Base-by-base conservation (phyloP, 2,113 vertebrate genomes). In the Osmerus mordax region DNA sequence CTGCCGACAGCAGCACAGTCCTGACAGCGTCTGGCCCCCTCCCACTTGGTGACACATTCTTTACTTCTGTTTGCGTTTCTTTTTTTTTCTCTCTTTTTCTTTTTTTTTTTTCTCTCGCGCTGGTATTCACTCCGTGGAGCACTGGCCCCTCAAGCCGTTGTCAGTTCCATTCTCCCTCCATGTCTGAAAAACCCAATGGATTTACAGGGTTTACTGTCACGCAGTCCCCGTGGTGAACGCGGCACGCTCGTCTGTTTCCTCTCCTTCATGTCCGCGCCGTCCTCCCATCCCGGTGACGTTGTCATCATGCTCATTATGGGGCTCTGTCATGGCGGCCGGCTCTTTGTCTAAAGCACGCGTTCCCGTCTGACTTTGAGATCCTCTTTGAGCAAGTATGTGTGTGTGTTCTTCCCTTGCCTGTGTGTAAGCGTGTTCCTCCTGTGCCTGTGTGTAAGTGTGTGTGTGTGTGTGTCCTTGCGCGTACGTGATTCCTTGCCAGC, bases 1-100 rank as follows among this genome's bases (percentile, higher is more conserved):
- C 88, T 91, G 86, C 88, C 89, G 90, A 90, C 89, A 92, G 85
- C 89, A 91, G 86, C 77, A 87, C 77, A 90, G 85, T 90, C 89
- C 88, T 91, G 90, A 91, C 90, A 91, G 89, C 88, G 89, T 76
- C 79, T 84, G 85, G 74, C 77, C 86, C 90, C 86, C 89, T 89
- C 87, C 86, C 84, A 87, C 85, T 87, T 87, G 86, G 85, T 91
- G 89, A 88, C 88, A 90, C 84, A 85, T 89, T 91, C 79, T 91
- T 74, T 80, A 70, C 78, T 80, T 80, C 55, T 51, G 78, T 73
- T 65, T 53, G 21, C 51, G 36, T 60, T 47, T 16, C 78, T 80
- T 80, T 55, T 51, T 51, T 79, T 73, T 65, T 53, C 51, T 52
- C 54, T 47, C 53, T 16, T 15, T 86, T 76, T 76, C 47, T 66